phyloP scores from a whole-genome alignment of 2,113 vertebrate species.

The Danio rerio region GRCz12tu NC_133176.1:1789001-1789500 shows the following conservation, averaged over 20 bases:
- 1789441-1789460: background rate
- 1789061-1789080: background rate
- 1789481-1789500: background rate
- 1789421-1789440: background rate
- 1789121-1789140: conserved; percentile 19
- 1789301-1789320: background rate
- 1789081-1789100: background rate
- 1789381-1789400: background rate
- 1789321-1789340: background rate
- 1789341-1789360: background rate
- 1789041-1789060: background rate
- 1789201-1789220: conserved; percentile 22
- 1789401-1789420: background rate
- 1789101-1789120: background rate
- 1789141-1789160: conserved; percentile 36
- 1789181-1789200: conserved; percentile 20
- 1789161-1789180: conserved; percentile 16
- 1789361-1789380: background rate
- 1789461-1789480: background rate
- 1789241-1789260: background rate
- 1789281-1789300: background rate
- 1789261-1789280: background rate
- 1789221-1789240: background rate
- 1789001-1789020: no score
- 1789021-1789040: background rate